Evolutionary conservation across 2,888 invertebrate species (phyloP).

Genomic region (Melanostoma mellinum): DNA sequence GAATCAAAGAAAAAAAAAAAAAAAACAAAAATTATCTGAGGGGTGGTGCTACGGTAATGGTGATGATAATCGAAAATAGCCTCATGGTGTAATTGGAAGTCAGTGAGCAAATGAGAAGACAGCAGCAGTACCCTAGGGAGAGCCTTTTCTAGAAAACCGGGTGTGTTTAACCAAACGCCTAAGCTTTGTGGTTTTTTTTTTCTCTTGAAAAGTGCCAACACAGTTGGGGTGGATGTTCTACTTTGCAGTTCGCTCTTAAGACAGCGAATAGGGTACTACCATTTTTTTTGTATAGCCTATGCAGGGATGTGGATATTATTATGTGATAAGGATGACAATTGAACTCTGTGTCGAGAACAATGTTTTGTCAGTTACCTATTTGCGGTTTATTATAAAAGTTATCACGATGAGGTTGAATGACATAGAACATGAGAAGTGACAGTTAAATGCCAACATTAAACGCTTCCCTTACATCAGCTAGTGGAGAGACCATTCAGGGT

Average conservation of each 20-base stretch:
- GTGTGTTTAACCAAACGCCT: conserved; percentile 53
- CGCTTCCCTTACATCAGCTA: no score
- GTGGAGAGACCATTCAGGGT: no score
- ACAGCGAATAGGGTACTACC: no score
- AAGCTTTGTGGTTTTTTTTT: conserved; percentile 37
- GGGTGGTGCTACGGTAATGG: conserved; percentile 45
- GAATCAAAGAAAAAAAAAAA: conserved; percentile 23
- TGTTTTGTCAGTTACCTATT: no score
- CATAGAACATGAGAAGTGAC: no score
- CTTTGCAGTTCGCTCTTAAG: conserved; percentile 5
- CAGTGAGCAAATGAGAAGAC: conserved; percentile 57
- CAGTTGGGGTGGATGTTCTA: conserved; percentile 26
- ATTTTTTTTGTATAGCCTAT: no score
- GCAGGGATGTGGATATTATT: no score
- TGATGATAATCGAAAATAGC: conserved; percentile 55
- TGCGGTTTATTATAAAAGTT: no score
- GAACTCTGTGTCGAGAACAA: no score
- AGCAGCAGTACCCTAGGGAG: conserved; percentile 48
- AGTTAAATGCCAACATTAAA: no score
- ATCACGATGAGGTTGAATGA: no score
- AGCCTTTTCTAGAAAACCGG: conserved; percentile 27
- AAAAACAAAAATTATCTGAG: conserved; percentile 3
- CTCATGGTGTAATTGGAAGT: conserved; percentile 45
- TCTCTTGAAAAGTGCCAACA: conserved; percentile 7
- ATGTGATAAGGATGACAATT: no score